A percentile compares a stretch with the other conserved stretches of the same genome.
Conservation (phyloP, 2,888 invertebrate species). For the Lasius platythorax region DNA sequence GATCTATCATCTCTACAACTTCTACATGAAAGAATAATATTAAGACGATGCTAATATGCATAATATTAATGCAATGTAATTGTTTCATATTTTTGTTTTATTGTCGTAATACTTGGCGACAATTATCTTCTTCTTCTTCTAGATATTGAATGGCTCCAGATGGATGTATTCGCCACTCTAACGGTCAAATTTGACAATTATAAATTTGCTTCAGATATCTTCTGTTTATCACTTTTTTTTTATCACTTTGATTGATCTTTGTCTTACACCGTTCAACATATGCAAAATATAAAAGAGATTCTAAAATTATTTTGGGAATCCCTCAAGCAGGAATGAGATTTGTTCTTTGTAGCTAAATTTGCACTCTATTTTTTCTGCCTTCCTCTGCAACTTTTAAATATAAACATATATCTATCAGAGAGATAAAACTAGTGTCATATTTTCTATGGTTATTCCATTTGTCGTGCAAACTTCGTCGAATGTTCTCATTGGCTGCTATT, state of each 20-base stretch:
- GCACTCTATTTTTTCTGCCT: background rate
- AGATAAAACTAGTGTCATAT: no score
- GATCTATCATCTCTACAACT: background rate
- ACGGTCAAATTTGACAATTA: background rate
- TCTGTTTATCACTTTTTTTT: no score
- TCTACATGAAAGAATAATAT: background rate
- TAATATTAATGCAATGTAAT: background rate
- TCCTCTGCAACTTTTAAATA: background rate
- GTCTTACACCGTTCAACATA: background rate
- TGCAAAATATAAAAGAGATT: background rate
- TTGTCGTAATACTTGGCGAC: background rate
- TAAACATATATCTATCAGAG: no score
- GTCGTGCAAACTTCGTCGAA: background rate
- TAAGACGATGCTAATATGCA: background rate
- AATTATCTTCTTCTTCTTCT: background rate
- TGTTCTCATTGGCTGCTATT: background rate
- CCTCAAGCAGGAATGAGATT: background rate
- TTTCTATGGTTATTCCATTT: no score
- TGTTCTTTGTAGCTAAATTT: background rate
- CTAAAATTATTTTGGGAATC: fast-evolving
- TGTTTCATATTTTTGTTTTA: background rate
- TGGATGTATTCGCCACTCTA: no score
- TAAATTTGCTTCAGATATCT: background rate
- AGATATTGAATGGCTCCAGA: no score
- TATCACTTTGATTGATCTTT: background rate